phyloP scores from a whole-genome alignment of 2,113 vertebrate species.

The Motacilla alba region DNA sequence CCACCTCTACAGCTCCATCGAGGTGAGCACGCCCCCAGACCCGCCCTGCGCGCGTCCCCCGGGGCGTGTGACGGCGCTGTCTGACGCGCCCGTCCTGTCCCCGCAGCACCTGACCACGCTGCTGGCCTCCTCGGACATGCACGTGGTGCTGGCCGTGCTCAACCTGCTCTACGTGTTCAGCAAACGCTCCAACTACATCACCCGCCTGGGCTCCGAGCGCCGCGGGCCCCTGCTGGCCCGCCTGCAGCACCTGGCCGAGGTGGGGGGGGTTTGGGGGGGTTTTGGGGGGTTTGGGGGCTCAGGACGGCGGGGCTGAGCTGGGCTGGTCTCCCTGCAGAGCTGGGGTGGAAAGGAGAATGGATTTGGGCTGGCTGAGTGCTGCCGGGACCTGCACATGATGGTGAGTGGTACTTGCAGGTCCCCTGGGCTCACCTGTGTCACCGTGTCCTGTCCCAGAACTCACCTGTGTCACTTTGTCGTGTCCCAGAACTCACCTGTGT shows the following conservation, averaged over 20 bases:
- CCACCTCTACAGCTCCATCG: constrained; percentile 96
- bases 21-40: constrained; percentile 55
- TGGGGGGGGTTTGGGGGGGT: background rate
- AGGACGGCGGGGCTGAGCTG: background rate
- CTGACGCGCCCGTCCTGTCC: background rate
- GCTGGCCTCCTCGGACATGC: constrained; percentile 96
- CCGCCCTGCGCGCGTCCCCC: background rate
- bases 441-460: accelerated
- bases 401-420: constrained; percentile 55
- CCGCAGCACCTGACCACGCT: constrained; percentile 90
- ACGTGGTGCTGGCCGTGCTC: constrained; percentile 94
- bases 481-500: background rate
- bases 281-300: background rate
- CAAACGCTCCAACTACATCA: constrained; percentile 97
- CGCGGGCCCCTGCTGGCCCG: constrained; percentile 89
- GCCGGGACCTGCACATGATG: constrained; percentile 90
- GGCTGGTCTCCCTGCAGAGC: constrained; percentile 71
- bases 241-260: constrained; percentile 95
- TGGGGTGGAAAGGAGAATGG: constrained; percentile 98
- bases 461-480: background rate
- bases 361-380: constrained; percentile 95
- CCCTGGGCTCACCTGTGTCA: too few relatives aligned
- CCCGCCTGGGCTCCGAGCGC: constrained; percentile 92
- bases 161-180: constrained; percentile 98
- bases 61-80: background rate